Percentiles rank a stretch among this genome's conserved stretches.
Evolutionary conservation across 2,113 vertebrate genomes (phyloP).

Genomic region (Heterotilapia buettikoferi): DNA sequence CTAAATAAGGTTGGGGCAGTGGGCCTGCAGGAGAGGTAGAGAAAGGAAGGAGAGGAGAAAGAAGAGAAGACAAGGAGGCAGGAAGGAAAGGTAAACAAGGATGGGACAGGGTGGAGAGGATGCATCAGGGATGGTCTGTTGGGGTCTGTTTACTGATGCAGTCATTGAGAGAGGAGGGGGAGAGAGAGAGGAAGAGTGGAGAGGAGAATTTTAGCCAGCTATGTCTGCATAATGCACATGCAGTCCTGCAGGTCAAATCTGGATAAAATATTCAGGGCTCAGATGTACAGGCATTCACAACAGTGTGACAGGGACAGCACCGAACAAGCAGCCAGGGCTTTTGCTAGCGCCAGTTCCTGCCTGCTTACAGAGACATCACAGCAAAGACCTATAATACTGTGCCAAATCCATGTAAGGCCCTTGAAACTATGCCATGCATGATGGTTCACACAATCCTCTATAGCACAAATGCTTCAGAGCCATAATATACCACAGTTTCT

Average conservation of each 20-base stretch:
- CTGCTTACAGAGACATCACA: constrained; percentile 30
- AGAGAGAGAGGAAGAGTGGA: not conserved
- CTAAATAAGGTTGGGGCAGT: constrained; percentile 36
- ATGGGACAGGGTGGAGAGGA: constrained; percentile 45
- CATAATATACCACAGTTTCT: not conserved
- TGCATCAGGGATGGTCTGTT: constrained; percentile 54
- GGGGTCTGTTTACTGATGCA: constrained; percentile 66
- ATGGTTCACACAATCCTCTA: constrained; percentile 19
- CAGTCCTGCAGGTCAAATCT: constrained; percentile 55
- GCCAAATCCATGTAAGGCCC: constrained; percentile 48
- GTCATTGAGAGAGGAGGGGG: constrained; percentile 38
- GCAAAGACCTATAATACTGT: constrained; percentile 5
- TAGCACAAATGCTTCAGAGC: constrained; percentile 2
- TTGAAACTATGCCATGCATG: constrained; percentile 47
- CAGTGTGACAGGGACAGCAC: constrained; percentile 10
- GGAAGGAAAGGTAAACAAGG: constrained; percentile 56
- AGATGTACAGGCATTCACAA: not conserved
- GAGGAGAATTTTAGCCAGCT: constrained; percentile 33
- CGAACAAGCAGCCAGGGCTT: constrained; percentile 13
- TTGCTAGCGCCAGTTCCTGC: not conserved
- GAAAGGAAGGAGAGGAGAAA: not conserved
- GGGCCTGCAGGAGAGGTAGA: constrained; percentile 31
- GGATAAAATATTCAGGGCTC: constrained; percentile 32
- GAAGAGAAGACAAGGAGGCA: not conserved
- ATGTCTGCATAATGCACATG: constrained; percentile 57